Evolutionary conservation across 2,888 invertebrate species (phyloP).

Genomic region (Quadriops clusia): DNA sequence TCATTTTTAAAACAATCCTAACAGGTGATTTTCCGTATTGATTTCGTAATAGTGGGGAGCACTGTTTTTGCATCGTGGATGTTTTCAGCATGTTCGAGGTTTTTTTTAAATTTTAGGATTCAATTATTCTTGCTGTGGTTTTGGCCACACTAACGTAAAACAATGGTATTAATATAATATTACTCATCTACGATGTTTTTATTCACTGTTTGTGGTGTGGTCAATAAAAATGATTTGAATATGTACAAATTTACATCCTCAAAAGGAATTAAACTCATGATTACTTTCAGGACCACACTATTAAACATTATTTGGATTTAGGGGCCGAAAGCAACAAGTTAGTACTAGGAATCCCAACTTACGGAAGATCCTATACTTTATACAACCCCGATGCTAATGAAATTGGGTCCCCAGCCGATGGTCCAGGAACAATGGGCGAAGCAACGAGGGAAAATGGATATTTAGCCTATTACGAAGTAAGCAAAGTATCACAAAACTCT

Average conservation of each 20-base stretch:
- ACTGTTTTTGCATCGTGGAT: too few relatives aligned
- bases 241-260: constrained; percentile 1
- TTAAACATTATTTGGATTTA: constrained; percentile 66
- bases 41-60: too few relatives aligned
- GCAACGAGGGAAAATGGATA: constrained; percentile 89
- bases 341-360: constrained; percentile 78
- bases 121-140: too few relatives aligned
- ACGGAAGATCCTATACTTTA: constrained; percentile 81
- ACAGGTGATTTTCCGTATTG: too few relatives aligned
- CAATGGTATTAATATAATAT: too few relatives aligned
- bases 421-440: constrained; percentile 82
- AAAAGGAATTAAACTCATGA: background rate
- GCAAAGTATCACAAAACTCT: constrained; percentile 10
- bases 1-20: too few relatives aligned
- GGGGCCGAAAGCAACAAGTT: constrained; percentile 72
- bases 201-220: too few relatives aligned
- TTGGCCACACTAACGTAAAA: too few relatives aligned
- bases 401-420: constrained; percentile 80
- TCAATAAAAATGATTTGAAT: too few relatives aligned
- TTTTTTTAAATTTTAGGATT: too few relatives aligned
- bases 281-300: constrained; percentile 65
- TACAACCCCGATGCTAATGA: constrained; percentile 75
- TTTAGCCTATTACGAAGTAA: constrained; percentile 82
- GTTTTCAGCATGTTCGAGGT: too few relatives aligned
- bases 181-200: too few relatives aligned